Evolutionary conservation across 2,888 invertebrate species (phyloP).

Genomic region (Drosophila nigricruria): DNA sequence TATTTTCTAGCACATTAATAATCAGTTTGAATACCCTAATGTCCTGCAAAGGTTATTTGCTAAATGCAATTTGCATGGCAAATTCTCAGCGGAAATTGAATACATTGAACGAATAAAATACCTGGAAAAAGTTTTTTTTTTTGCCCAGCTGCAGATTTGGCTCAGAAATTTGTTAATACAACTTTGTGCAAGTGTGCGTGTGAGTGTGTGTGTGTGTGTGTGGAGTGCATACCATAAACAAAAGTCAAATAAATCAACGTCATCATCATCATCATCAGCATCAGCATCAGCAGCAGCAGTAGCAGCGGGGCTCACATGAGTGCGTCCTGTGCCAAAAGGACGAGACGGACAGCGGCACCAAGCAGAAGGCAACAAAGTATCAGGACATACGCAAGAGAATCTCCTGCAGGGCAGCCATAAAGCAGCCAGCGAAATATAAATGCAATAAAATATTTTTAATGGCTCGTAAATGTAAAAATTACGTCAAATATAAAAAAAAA

Average conservation of each 20-base stretch:
- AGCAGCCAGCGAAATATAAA: slow-evolving; percentile 73
- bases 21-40: slow-evolving; percentile 9
- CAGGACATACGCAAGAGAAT: slow-evolving; percentile 51
- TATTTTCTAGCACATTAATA: background rate
- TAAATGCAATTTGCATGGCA: slow-evolving; percentile 25
- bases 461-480: slow-evolving; percentile 76
- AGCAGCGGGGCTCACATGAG: slow-evolving; percentile 41
- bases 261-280: slow-evolving; percentile 61
- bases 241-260: slow-evolving; percentile 72
- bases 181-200: slow-evolving; percentile 38
- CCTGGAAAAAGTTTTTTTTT: slow-evolving; percentile 23
- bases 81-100: slow-evolving; percentile 33
- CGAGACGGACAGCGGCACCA: slow-evolving; percentile 31
- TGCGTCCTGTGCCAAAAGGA: slow-evolving; percentile 42
- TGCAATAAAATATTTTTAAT: slow-evolving; percentile 76
- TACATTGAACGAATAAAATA: slow-evolving; percentile 39
- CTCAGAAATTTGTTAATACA: slow-evolving; percentile 44
- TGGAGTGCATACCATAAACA: slow-evolving; percentile 67
- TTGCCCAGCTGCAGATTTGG: slow-evolving; percentile 25
- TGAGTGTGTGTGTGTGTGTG: slow-evolving; percentile 21
- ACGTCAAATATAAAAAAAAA: slow-evolving; percentile 59
- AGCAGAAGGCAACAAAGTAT: slow-evolving; percentile 45
- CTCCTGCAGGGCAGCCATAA: slow-evolving; percentile 58
- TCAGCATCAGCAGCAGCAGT: slow-evolving; percentile 32
- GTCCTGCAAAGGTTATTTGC: slow-evolving; percentile 2